Evolutionary conservation across 2,797 vertebrate genomes (phyloP), one percentile per base, ranked within the genome.

Genomic region (Falco columbarius): DNA sequence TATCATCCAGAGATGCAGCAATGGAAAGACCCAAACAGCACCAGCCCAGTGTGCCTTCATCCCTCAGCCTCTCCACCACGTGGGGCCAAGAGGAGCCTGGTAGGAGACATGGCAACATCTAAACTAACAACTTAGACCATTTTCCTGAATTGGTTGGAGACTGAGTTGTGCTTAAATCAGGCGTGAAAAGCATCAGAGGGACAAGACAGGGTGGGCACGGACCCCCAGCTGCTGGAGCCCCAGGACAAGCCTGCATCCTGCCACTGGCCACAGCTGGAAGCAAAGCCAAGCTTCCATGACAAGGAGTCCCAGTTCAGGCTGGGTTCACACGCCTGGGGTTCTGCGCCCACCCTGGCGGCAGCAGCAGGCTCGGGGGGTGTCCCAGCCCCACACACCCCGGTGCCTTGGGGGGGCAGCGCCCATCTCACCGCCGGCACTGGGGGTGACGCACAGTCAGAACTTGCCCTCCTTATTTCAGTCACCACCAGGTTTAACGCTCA

Each of bases 401-500:
- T 7, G 40, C 26, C 56, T 19, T 19, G 17, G 49, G 51, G 54
- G 40, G 40, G 44, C 63, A 44, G 32, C 7, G 7, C 61, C 65
- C 14, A 0, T 20, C 32, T 26, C 56, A 12, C 47, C 5, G 1
- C 26, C 26, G 15, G 59, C 7, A 5, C 72, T 5, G 10, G 22
- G 36, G 34, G 7, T n/a, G 54, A 38, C 7, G 61, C 36, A 14
- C 36, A 14, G 54, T 10, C 67, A 62, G 56, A 15, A 40, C 23
- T 38, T 27, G 27, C 38, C 49, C 44, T 3, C 11, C 5, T 47
- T 34, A 15, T 51, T 32, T 23, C 42, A 16, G 1, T 8, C 49
- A 20, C 24, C 3, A 0, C 20, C 1, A 14, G 12, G 20, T n/a
- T 51, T 7, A 16, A 19, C 0, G 2, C 47, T 38, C 23, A 30